phyloP scores from a whole-genome alignment of 1,140 invertebrate genomes.

The Platorchestia sp. region DNA sequence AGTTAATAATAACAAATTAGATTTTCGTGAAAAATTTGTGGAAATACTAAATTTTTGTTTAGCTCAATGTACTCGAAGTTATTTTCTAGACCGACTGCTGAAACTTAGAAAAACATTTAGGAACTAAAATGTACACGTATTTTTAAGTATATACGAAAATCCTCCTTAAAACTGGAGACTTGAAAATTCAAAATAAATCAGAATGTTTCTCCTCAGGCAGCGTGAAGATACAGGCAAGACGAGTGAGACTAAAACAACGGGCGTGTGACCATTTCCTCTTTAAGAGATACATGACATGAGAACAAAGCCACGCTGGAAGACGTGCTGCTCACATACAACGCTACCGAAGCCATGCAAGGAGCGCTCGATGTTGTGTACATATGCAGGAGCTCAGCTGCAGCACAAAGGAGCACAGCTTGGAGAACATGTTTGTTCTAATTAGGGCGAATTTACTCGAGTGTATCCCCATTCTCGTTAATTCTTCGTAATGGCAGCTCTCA shows the following conservation, averaged over 20 bases:
- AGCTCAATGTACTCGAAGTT: too few relatives aligned
- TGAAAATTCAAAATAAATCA: background rate
- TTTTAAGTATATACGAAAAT: too few relatives aligned
- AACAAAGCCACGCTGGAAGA: background rate
- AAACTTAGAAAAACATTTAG: too few relatives aligned
- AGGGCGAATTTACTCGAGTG: conserved; percentile 52
- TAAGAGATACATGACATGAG: background rate
- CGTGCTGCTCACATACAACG: background rate
- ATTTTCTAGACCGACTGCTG: too few relatives aligned
- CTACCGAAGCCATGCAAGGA: background rate
- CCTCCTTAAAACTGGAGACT: background rate
- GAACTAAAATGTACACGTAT: too few relatives aligned
- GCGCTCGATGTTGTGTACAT: conserved; percentile 5
- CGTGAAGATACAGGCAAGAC: background rate
- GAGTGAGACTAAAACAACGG: background rate
- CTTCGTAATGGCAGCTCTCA: conserved; percentile 42
- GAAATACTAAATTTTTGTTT: too few relatives aligned
- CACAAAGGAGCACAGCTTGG: conserved; percentile 2
- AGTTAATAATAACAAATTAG: too few relatives aligned
- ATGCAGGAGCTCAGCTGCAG: background rate
- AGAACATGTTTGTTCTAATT: conserved; percentile 53
- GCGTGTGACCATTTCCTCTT: background rate
- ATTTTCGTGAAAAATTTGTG: too few relatives aligned
- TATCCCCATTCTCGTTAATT: conserved; percentile 50
- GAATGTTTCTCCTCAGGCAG: background rate